Conservation (phyloP, 2,113 vertebrate genomes). For the Xiphorhynchus elegans region DNA sequence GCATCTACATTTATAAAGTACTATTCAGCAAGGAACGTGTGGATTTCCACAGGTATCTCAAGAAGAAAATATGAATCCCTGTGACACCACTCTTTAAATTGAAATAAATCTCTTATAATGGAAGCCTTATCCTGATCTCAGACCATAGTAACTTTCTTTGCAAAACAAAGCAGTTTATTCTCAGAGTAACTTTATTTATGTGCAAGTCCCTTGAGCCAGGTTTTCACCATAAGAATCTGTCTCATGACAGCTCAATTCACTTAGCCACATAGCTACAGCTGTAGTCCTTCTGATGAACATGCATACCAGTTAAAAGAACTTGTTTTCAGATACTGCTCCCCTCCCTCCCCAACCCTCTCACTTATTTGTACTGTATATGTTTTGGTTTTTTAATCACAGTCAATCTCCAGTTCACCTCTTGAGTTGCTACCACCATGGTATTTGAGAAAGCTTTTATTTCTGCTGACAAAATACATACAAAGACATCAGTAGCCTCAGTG, state of each 20-base stretch:
- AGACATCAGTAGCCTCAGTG: not conserved
- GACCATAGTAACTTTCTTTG: not conserved
- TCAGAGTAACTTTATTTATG: not conserved
- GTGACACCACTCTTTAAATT: not conserved
- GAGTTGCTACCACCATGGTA: not conserved
- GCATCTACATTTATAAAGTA: not conserved
- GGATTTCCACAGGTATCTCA: not conserved
- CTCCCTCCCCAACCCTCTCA: not conserved
- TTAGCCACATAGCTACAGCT: not conserved
- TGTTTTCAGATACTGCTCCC: not conserved
- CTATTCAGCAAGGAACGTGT: not conserved
- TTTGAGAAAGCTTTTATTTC: not conserved
- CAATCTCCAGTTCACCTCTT: not conserved
- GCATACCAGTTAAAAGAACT: not conserved
- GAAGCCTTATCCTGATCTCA: not conserved
- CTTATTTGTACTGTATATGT: not conserved
- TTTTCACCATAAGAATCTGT: not conserved
- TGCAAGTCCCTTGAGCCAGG: not conserved
- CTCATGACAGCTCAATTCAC: not conserved
- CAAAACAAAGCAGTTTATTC: not conserved
- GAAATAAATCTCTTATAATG: not conserved
- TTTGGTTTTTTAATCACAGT: not conserved
- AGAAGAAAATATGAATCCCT: not conserved
- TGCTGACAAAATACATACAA: not conserved
- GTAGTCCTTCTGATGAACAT: not conserved